These are phyloP conservation scores for Coryphaenoides rupestris DNA, from an alignment of 2,113 vertebrate genomes.

Conservation along the genomic window DNA sequence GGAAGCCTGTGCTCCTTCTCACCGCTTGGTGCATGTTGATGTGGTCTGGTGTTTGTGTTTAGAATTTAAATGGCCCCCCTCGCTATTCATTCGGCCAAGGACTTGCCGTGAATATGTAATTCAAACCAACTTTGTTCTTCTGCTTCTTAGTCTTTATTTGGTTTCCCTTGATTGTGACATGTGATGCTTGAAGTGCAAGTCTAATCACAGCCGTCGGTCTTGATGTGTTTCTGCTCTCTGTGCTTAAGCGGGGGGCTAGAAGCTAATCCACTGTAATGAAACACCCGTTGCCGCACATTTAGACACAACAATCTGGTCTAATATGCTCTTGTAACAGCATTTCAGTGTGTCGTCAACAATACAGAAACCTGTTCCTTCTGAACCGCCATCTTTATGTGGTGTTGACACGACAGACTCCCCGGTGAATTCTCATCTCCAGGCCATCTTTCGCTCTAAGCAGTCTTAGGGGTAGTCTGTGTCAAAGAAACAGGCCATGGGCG, in stretches of 20 bases:
- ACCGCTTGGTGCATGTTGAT: conserved; percentile 13
- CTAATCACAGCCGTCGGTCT: too few species aligned
- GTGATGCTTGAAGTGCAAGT: too few species aligned
- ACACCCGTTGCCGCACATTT: too few species aligned
- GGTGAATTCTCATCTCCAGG: conserved; percentile 16
- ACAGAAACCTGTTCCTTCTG: conserved; percentile 3
- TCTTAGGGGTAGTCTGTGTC: conserved; percentile 13
- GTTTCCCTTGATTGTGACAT: too few species aligned
- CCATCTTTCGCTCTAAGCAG: conserved; percentile 14
- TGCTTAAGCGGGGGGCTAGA: too few species aligned
- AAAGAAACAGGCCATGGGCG: conserved; percentile 20
- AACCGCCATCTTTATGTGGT: conserved; percentile 4
- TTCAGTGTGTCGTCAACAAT: not conserved
- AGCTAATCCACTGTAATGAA: too few species aligned
- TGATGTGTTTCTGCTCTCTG: not conserved
- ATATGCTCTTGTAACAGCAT: not conserved
- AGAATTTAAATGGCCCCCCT: not conserved
- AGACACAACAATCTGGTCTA: not conserved
- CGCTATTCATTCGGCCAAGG: not conserved
- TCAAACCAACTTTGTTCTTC: not conserved
- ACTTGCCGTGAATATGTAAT: not conserved
- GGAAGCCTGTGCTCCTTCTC: conserved; percentile 25
- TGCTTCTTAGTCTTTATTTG: too few species aligned
- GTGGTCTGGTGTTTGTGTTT: conserved; percentile 5
- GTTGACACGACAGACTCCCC: not conserved